Percentiles rank a stretch among this genome's conserved stretches.
phyloP scores from a whole-genome alignment of 2,113 vertebrate genomes.

The Toxostoma redivivum region DNA sequence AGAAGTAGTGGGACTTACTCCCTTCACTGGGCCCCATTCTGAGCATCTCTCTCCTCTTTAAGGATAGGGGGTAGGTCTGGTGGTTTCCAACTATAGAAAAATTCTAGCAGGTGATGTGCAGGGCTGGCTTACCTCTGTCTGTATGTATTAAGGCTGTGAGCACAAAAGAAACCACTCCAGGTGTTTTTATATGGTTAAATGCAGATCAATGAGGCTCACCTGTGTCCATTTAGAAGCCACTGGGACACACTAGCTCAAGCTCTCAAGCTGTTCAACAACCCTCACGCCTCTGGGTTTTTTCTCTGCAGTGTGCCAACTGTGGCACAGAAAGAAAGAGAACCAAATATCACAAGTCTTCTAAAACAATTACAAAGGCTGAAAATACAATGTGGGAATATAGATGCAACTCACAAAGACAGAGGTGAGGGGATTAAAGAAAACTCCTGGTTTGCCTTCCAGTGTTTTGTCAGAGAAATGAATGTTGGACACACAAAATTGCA shows the following conservation, averaged over 20 bases:
- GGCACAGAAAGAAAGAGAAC: not conserved
- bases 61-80: not conserved
- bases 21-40: not conserved
- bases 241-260: not conserved
- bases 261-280: not conserved
- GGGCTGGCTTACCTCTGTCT: not conserved
- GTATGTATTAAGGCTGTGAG: not conserved
- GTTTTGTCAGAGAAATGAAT: conserved; percentile 8
- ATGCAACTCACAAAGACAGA: not conserved
- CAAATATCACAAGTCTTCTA: not conserved
- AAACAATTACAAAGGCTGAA: not conserved
- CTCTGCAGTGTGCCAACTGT: not conserved
- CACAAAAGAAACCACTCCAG: not conserved
- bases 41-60: not conserved
- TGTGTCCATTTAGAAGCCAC: not conserved
- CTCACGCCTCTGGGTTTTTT: not conserved
- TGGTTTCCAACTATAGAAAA: not conserved
- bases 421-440: not conserved
- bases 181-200: not conserved
- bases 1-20: not conserved
- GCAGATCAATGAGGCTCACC: not conserved
- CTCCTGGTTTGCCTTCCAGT: not conserved
- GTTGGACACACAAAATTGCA: not conserved
- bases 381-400: not conserved
- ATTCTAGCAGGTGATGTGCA: not conserved